phyloP scores from a whole-genome alignment of 2,113 vertebrate species.

The Oriolus oriolus region DNA sequence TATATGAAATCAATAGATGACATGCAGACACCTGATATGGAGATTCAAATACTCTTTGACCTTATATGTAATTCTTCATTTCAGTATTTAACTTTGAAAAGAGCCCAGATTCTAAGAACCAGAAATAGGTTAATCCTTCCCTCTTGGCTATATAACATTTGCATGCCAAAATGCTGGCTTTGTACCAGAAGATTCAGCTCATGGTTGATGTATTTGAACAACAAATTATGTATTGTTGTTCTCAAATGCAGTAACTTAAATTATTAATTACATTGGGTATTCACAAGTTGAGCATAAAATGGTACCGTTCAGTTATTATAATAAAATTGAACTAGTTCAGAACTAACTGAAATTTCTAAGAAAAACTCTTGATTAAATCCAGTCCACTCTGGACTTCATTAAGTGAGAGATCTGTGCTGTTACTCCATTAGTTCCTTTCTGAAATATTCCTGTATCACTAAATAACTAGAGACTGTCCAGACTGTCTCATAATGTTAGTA shows the following conservation, averaged over 20 bases:
- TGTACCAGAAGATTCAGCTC: neutral
- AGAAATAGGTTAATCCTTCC: conserved; percentile 17
- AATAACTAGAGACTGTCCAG: neutral
- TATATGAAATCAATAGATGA: neutral
- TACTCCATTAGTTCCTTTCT: neutral
- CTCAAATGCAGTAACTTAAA: neutral
- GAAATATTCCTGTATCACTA: neutral
- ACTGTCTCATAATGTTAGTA: neutral
- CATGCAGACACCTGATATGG: neutral
- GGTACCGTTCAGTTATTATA: neutral
- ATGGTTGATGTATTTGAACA: neutral
- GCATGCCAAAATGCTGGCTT: neutral
- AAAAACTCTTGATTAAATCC: neutral
- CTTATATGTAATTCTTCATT: neutral
- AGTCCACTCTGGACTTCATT: neutral
- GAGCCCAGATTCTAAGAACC: neutral
- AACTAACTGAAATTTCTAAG: neutral
- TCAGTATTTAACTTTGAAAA: neutral
- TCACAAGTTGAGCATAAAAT: neutral
- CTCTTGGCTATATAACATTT: neutral
- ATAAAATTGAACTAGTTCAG: neutral
- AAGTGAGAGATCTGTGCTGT: neutral
- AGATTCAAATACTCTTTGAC: neutral
- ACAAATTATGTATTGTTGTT: neutral
- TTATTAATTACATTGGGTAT: neutral